Evolutionary conservation across 2,888 invertebrate genomes (phyloP).

Genomic region (Nymphalis urticae): DNA sequence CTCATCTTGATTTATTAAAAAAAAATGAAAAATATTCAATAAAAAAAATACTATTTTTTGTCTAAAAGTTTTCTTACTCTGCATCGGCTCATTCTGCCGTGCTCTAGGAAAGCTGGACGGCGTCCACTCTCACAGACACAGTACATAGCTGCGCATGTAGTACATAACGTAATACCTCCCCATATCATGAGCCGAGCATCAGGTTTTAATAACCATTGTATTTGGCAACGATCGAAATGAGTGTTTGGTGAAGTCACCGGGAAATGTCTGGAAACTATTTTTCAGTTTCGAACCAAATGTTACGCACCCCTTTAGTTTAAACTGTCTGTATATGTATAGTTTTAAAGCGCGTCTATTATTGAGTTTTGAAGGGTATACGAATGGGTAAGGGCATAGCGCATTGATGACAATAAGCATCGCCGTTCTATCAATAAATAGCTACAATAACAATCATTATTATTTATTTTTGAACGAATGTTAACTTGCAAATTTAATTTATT

Average conservation of each 20-base stretch:
- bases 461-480: background rate
- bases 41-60: background rate
- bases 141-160: slow-evolving; percentile 35
- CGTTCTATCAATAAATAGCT: background rate
- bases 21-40: background rate
- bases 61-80: slow-evolving; percentile 39
- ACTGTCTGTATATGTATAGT: slow-evolving; percentile 15
- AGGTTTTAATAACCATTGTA: slow-evolving; percentile 81
- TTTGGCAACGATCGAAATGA: slow-evolving; percentile 80
- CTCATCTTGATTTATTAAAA: background rate
- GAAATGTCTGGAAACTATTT: slow-evolving; percentile 67
- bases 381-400: background rate
- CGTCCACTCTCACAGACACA: slow-evolving; percentile 69
- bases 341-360: slow-evolving; percentile 13
- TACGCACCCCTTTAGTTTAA: slow-evolving; percentile 44
- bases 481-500: background rate
- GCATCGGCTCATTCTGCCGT: slow-evolving; percentile 63
- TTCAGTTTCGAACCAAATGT: slow-evolving; percentile 48
- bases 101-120: slow-evolving; percentile 73
- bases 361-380: slow-evolving; percentile 1
- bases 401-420: slow-evolving; percentile 3
- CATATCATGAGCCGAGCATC: slow-evolving; percentile 65
- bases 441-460: background rate
- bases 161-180: slow-evolving; percentile 55
- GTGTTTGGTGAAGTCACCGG: slow-evolving; percentile 62